phyloP scores from a whole-genome alignment of 2,888 invertebrate species.

The Schizotus pectinicornis region DNA sequence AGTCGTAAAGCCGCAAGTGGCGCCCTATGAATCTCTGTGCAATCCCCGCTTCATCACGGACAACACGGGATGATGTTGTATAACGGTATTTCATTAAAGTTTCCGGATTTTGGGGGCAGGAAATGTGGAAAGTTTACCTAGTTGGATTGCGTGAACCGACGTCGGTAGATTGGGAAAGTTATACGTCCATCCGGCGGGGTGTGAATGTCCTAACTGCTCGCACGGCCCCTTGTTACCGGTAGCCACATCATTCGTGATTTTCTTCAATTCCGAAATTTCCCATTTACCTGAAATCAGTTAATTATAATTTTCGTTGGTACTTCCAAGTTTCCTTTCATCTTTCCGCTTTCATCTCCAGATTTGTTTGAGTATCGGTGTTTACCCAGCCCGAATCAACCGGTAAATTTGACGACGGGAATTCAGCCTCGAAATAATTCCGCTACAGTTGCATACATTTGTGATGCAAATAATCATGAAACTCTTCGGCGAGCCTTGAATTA shows the following conservation, averaged over 20 bases:
- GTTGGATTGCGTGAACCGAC: constrained; percentile 18
- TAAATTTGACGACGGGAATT: too few relatives aligned
- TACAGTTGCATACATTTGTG: constrained; percentile 6
- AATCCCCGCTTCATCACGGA: constrained; percentile 20
- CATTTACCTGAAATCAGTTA: background rate
- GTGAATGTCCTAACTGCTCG: constrained; percentile 16
- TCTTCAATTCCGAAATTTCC: background rate
- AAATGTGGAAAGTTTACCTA: constrained; percentile 27
- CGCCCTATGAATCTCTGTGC: constrained; percentile 6
- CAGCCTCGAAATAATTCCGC: constrained; percentile 6
- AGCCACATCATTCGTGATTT: background rate
- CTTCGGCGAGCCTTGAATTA: constrained; percentile 11
- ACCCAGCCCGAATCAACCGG: too few relatives aligned
- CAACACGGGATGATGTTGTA: constrained; percentile 23
- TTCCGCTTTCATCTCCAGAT: constrained; percentile 1
- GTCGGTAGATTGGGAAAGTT: constrained; percentile 24
- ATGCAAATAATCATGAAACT: constrained; percentile 8
- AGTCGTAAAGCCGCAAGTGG: constrained; percentile 12
- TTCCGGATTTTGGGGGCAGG: constrained; percentile 23
- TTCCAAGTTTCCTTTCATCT: constrained; percentile 7
- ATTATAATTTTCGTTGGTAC: constrained; percentile 10
- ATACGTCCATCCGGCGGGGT: constrained; percentile 19
- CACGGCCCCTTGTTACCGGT: constrained; percentile 1
- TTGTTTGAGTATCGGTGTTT: too few relatives aligned
- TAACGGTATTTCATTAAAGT: constrained; percentile 27